Conservation (phyloP, 1,140 invertebrate species). For the Cataglyphis hispanica region DNA sequence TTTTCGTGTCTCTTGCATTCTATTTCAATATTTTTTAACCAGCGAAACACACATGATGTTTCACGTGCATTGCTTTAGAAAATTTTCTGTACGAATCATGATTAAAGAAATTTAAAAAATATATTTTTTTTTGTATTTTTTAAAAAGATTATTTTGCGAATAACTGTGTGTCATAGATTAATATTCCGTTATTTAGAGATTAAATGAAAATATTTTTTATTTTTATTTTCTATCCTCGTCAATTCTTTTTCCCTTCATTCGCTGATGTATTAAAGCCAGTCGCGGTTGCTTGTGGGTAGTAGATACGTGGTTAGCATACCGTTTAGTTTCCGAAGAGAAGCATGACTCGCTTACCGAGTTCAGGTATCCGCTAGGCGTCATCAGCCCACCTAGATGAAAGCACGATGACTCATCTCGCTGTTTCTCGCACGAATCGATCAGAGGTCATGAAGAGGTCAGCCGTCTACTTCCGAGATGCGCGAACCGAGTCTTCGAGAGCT, state of each 20-base stretch:
- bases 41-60: neutral
- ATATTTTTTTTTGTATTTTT: neutral
- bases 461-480: slow-evolving; percentile 40
- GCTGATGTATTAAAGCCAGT: slow-evolving; percentile 9
- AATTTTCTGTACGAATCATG: neutral
- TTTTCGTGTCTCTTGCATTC: neutral
- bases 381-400: slow-evolving; percentile 75
- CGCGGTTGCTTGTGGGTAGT: slow-evolving; percentile 25
- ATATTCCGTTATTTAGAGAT: neutral
- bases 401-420: slow-evolving; percentile 74
- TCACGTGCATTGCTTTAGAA: neutral
- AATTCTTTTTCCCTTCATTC: slow-evolving; percentile 3
- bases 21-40: slow-evolving; percentile 25
- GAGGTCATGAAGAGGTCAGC: slow-evolving; percentile 70
- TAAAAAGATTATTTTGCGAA: neutral
- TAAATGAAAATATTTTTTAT: too few relatives aligned
- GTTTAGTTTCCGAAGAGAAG: slow-evolving; percentile 71
- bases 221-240: slow-evolving; percentile 13
- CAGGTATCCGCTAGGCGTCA: slow-evolving; percentile 74
- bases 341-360: slow-evolving; percentile 77
- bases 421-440: slow-evolving; percentile 44
- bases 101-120: neutral
- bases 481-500: slow-evolving; percentile 26
- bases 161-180: too few relatives aligned
- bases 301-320: slow-evolving; percentile 78